Percentiles rank a stretch among this genome's conserved stretches.
Conservation (phyloP, 53 echinoderm and acorn worm species). For the Paracentrotus lividus region DNA sequence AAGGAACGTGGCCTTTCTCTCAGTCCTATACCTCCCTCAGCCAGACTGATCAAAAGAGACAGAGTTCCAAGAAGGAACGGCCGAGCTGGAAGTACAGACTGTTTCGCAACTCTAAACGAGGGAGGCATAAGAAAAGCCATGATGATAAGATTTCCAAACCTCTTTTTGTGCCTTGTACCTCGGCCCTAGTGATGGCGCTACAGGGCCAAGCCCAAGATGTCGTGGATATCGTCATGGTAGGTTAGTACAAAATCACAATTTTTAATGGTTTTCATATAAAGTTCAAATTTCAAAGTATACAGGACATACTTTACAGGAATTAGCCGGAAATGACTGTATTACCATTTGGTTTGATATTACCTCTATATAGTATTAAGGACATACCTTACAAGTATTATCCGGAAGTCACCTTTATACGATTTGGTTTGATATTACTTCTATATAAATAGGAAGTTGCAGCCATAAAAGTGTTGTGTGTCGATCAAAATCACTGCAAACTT, state of each 20-base stretch:
- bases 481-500: no score
- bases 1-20: slow-evolving; percentile 61
- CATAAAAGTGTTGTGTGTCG: no score
- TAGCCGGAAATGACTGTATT: no score
- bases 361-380: no score
- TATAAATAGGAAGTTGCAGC: no score
- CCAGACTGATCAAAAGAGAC: slow-evolving; percentile 16
- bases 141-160: slow-evolving; percentile 80
- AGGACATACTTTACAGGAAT: no score
- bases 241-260: slow-evolving; percentile 80
- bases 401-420: no score
- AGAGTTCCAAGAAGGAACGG: slow-evolving; percentile 37
- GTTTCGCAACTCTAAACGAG: slow-evolving; percentile 48
- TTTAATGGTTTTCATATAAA: not conserved
- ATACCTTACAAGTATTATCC: no score
- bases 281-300: no score
- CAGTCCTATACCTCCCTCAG: slow-evolving; percentile 38
- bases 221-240: slow-evolving; percentile 93
- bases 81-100: slow-evolving; percentile 57
- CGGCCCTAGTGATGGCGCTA: slow-evolving; percentile 95
- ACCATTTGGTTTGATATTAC: no score
- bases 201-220: slow-evolving; percentile 88
- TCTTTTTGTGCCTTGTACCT: slow-evolving; percentile 94
- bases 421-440: no score
- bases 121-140: slow-evolving; percentile 71